Evolutionary conservation across 2,113 vertebrate species (phyloP).

Genomic region (Marcusenius ussheri): DNA sequence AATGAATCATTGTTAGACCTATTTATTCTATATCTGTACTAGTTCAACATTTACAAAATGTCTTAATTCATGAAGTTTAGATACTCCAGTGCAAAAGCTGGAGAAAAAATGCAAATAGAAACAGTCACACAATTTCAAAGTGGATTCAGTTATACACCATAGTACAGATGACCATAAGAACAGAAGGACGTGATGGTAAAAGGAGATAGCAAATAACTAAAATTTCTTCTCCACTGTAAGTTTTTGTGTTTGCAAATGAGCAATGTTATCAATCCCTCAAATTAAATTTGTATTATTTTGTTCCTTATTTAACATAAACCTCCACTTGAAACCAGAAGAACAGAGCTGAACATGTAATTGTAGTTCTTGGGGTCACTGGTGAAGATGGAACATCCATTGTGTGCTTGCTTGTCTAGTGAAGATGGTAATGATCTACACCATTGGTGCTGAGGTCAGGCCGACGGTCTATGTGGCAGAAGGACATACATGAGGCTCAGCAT

Average conservation of each 20-base stretch:
- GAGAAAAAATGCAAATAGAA: neutral
- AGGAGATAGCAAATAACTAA: neutral
- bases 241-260: neutral
- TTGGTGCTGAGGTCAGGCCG: neutral
- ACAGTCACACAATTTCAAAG: neutral
- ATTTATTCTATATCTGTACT: neutral
- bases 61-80: neutral
- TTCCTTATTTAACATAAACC: neutral
- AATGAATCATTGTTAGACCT: neutral
- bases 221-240: neutral
- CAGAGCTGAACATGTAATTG: neutral
- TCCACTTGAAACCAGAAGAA: neutral
- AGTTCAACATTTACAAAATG: neutral
- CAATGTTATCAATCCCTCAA: neutral
- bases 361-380: neutral
- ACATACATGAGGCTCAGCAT: conserved; percentile 5
- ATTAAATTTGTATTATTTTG: too few species aligned
- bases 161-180: neutral
- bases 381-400: neutral
- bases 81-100: neutral
- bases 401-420: neutral
- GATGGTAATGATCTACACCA: conserved; percentile 4
- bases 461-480: neutral
- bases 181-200: neutral
- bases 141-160: neutral